Evolutionary conservation across 2,113 vertebrate genomes (phyloP), one percentile per base, ranked within the genome.

Genomic region (Ameiurus melas): DNA sequence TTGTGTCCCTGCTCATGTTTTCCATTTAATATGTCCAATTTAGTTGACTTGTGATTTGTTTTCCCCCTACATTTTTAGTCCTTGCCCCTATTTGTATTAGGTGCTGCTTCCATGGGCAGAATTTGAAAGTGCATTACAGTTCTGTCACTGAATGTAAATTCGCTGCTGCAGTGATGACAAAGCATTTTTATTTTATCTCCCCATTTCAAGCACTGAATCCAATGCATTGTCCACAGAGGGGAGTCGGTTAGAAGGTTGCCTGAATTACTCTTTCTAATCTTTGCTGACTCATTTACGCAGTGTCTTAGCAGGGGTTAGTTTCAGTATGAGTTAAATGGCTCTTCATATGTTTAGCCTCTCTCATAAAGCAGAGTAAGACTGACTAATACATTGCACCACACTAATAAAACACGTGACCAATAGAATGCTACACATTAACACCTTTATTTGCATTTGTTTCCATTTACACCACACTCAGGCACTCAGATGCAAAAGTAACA

Each of bases 141-240:
- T 64, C 73, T 39, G 77, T 75, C 68, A 66, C 85, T 39, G 84
- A 89, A 81, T 89, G 73, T 39, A 86, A 53, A 43, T 70, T 19
- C 39, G 25, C 75, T 86, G 75, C 85, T 80, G 85, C 85, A 86
- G 85, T 86, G 84, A 86, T 89, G 88, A 86, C 88, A 66, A 86
- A 89, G 78, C 88, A 86, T 30, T 30, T 86, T 89, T 51, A 51
- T 89, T 86, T 81, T 70, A 55, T 62, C 80, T 51, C 55, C 36
- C 53, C 70, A 0, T 75, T 64, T 86, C 68, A 89, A 83, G 71
- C 58, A 62, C 36, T 20, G 27, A 27, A 85, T 86, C 16, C 80
- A 27, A 27, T 47, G 77, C 17, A 64, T 79, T 39, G 47, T 78
- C 27, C 75, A 30, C 85, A 51, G 39, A 47, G 25, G 51, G 30